Base-by-base conservation (phyloP, 2,113 vertebrate species). In the Menura novaehollandiae region DNA sequence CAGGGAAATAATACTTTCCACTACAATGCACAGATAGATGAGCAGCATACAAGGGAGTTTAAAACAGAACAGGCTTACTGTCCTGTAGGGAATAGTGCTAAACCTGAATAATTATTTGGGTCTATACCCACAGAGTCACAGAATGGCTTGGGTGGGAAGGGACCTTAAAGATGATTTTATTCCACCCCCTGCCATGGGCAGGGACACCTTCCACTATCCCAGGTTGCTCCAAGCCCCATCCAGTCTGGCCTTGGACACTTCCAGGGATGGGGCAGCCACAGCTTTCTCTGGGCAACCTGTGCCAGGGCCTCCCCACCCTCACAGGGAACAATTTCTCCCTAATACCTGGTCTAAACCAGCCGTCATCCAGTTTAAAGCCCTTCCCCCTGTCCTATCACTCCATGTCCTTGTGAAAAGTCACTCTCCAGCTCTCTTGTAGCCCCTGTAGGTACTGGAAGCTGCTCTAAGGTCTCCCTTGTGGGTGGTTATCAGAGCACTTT, bases 211-310 rank as follows among this genome's bases (percentile, higher is more conserved):
- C 26, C 26, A 32, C 5, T 32, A 0, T 14, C 21, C 35, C 22
- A 64, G 30, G 11, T 0, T 63, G 35, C 43, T 49, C 43, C 21
- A 26, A 32, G n/a, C 13, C 30, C 9, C 4, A 0, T 33, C 17
- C 51, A 66, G 0, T 32, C 13, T 62, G 56, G 41, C 47, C 11
- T 58, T 12, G 22, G 51, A 0, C 43, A 19, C 8, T 58, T 0
- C 5, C 43, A 51, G 76, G 51, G n/a, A 37, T 64, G 43, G 21
- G 58, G 35, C 66, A 88, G 20, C 11, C 26, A 5, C 67, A 72
- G 43, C 35, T 72, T 72, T 2, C 35, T 64, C 43, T 56, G 75
- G 26, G 10, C 11, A 63, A 3, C 19, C 58, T 72, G 41, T 41
- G 41, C 49, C 47, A 55, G n/a, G 41, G 24, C 24, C 20, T 80